Evolutionary conservation across 2,113 vertebrate species (phyloP).

Genomic region (Meles meles): DNA sequence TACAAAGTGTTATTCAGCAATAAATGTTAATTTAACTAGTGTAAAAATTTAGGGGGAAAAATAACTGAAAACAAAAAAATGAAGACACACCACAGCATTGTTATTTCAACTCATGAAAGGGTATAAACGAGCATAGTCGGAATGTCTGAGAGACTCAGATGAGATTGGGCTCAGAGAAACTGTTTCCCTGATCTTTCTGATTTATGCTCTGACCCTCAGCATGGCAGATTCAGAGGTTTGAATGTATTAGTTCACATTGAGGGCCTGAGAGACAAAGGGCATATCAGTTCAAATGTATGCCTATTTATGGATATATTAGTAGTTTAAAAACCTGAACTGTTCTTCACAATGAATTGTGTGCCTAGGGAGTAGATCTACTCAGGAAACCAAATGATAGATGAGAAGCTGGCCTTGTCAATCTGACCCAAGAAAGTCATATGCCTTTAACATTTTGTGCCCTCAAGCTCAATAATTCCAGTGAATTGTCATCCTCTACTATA

Average conservation of each 20-base stretch:
- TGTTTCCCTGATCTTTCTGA: background rate
- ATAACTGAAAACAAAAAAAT: background rate
- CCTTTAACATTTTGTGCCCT: background rate
- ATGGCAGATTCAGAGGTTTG: background rate
- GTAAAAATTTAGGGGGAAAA: background rate
- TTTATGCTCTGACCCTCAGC: background rate
- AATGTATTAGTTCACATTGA: background rate
- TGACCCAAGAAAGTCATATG: slow-evolving; percentile 5
- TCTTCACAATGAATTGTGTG: slow-evolving; percentile 15
- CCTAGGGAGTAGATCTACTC: background rate
- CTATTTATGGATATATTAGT: slow-evolving; percentile 18
- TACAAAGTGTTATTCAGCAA: background rate
- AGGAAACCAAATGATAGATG: slow-evolving; percentile 45
- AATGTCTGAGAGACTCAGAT: background rate
- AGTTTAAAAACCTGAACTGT: background rate
- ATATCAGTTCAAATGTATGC: background rate
- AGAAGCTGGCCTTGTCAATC: slow-evolving; percentile 3
- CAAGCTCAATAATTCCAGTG: background rate
- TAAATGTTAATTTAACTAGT: background rate
- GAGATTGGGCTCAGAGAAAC: background rate
- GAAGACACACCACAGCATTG: background rate
- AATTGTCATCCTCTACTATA: background rate
- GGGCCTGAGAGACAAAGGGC: background rate
- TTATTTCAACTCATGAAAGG: background rate
- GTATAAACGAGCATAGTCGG: background rate